Conservation (phyloP, 2,888 invertebrate species). For the Colostygia pectinataria region DNA sequence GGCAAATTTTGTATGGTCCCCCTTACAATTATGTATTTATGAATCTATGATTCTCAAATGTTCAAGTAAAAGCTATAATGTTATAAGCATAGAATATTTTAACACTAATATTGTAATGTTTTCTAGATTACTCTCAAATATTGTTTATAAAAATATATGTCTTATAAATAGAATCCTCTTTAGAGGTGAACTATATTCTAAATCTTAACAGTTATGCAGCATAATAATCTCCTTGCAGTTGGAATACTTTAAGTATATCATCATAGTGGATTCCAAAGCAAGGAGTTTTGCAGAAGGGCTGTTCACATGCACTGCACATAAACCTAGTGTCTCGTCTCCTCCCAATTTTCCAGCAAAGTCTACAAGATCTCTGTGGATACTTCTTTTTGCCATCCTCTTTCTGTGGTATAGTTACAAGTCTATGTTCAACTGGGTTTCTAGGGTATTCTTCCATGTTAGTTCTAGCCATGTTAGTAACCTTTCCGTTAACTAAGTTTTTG, state of each 20-base stretch:
- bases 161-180: constrained; percentile 44
- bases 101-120: background rate
- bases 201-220: constrained; percentile 56
- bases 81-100: constrained; percentile 5
- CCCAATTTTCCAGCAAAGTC: constrained; percentile 78
- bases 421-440: constrained; percentile 64
- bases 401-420: constrained; percentile 78
- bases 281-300: constrained; percentile 78
- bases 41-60: constrained; percentile 56
- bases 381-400: constrained; percentile 82
- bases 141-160: constrained; percentile 40
- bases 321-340: constrained; percentile 76
- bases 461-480: constrained; percentile 64
- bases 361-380: constrained; percentile 79
- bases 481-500: constrained; percentile 79
- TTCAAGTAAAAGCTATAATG: constrained; percentile 1
- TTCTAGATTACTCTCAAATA: constrained; percentile 16
- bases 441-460: constrained; percentile 60
- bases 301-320: constrained; percentile 77
- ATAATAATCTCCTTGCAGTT: constrained; percentile 74
- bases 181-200: constrained; percentile 38
- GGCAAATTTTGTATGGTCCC: constrained; percentile 51
- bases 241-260: constrained; percentile 72
- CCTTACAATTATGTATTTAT: constrained; percentile 34
- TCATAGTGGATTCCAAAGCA: constrained; percentile 78